These are phyloP conservation scores for Sylvicola cinctus DNA, from an alignment of 2,888 invertebrate genomes.

Conservation along the genomic window DNA sequence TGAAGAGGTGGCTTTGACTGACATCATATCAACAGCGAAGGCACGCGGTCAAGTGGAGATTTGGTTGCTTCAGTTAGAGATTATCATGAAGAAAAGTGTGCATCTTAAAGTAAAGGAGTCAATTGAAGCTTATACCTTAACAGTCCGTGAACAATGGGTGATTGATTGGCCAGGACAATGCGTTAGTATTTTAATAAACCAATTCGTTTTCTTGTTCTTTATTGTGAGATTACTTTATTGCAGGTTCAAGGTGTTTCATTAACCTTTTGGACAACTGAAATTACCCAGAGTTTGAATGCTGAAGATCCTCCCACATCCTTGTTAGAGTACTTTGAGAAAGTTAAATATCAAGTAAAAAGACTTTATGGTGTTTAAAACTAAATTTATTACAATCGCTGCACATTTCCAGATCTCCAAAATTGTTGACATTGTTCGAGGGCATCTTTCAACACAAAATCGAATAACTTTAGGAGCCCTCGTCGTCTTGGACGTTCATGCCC, in stretches of 20 bases:
- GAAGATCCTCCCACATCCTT: slow-evolving; percentile 29
- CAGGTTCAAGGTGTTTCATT: slow-evolving; percentile 61
- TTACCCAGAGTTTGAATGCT: slow-evolving; percentile 53
- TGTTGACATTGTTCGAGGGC: slow-evolving; percentile 71
- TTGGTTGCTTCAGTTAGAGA: slow-evolving; percentile 79
- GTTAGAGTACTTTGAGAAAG: slow-evolving; percentile 42
- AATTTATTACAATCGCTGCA: neutral
- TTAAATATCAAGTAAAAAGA: slow-evolving; percentile 36
- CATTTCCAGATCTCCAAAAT: slow-evolving; percentile 41
- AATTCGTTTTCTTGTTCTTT: too few relatives aligned
- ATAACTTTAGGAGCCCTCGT: slow-evolving; percentile 80
- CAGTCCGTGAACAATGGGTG: slow-evolving; percentile 58
- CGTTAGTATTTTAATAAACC: too few relatives aligned
- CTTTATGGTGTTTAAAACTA: too few relatives aligned
- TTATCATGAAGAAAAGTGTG: slow-evolving; percentile 73
- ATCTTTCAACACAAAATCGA: slow-evolving; percentile 64
- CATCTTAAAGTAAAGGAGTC: slow-evolving; percentile 47
- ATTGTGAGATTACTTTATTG: too few relatives aligned
- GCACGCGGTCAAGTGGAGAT: slow-evolving; percentile 91
- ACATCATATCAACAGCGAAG: slow-evolving; percentile 61
- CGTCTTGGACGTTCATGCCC: slow-evolving; percentile 80
- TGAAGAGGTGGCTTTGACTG: slow-evolving; percentile 57
- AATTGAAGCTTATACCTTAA: slow-evolving; percentile 46
- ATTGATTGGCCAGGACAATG: slow-evolving; percentile 84
- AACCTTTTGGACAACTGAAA: slow-evolving; percentile 78